Conservation (phyloP, 2,888 invertebrate species). For the Endomychus coccineus region DNA sequence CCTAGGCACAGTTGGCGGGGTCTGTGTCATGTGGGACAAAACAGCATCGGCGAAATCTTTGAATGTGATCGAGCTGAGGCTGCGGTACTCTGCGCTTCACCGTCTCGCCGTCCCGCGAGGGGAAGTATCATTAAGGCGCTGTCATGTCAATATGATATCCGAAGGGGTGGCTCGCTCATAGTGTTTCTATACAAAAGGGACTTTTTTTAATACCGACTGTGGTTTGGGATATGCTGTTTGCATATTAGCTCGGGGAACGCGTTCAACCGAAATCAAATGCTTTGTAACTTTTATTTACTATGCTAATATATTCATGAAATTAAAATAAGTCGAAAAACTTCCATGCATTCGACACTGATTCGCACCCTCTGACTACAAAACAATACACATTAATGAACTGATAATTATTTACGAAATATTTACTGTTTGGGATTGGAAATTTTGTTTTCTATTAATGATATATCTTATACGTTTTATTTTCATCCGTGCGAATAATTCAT, state of each 20-base stretch:
- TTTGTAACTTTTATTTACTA: conserved; percentile 39
- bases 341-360: conserved; percentile 6
- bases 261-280: conserved; percentile 40
- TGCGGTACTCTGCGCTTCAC: conserved; percentile 23
- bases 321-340: conserved; percentile 23
- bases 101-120: conserved; percentile 37
- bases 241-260: conserved; percentile 39
- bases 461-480: no score
- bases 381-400: conserved; percentile 11
- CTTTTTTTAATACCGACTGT: conserved; percentile 40
- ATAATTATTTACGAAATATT: not conserved
- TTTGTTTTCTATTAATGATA: no score
- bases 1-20: conserved; percentile 46
- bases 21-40: conserved; percentile 46
- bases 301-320: conserved; percentile 43
- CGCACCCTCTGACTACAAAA: conserved; percentile 10
- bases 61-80: conserved; percentile 32
- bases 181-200: conserved; percentile 42
- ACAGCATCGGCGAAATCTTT: conserved; percentile 41
- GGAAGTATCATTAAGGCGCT: conserved; percentile 47
- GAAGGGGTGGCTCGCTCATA: conserved; percentile 42
- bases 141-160: conserved; percentile 47
- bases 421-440: not conserved
- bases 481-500: no score
- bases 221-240: conserved; percentile 43